These are phyloP conservation scores for Lingula anatina DNA, from an alignment of 2,888 invertebrate species.

Conservation along the genomic window DNA sequence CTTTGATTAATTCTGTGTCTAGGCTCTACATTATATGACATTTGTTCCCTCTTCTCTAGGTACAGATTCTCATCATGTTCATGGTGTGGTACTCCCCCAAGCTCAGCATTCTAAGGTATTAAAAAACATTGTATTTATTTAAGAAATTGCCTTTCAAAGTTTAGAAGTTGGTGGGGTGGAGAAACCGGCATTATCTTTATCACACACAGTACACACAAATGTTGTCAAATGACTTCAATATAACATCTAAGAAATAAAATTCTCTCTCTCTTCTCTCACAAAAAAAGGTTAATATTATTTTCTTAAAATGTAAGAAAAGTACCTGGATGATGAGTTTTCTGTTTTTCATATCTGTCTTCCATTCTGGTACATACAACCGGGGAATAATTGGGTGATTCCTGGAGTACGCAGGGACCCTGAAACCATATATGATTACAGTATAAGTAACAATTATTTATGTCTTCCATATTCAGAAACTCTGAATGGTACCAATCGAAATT, in stretches of 20 bases:
- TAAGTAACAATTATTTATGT: background rate
- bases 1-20: constrained; percentile 39
- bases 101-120: constrained; percentile 41
- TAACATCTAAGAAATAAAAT: too few species aligned
- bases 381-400: constrained; percentile 46
- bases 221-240: too few species aligned
- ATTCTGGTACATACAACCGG: constrained; percentile 43
- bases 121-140: background rate
- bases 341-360: constrained; percentile 51
- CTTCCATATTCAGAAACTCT: too few species aligned
- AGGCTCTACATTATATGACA: constrained; percentile 48
- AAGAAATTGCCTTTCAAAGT: too few species aligned
- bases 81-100: constrained; percentile 43
- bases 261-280: too few species aligned
- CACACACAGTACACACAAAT: too few species aligned
- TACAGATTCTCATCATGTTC: constrained; percentile 51
- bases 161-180: too few species aligned
- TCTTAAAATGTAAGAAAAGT: too few species aligned
- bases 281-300: too few species aligned
- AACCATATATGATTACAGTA: constrained; percentile 4
- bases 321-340: constrained; percentile 44
- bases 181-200: too few species aligned
- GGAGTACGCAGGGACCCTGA: constrained; percentile 43
- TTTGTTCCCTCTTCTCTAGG: constrained; percentile 49
- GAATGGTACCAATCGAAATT: too few species aligned